These are phyloP conservation scores for Apodemus speciosus DNA, from an alignment of 2,113 vertebrate genomes.

Conservation along the genomic window DNA sequence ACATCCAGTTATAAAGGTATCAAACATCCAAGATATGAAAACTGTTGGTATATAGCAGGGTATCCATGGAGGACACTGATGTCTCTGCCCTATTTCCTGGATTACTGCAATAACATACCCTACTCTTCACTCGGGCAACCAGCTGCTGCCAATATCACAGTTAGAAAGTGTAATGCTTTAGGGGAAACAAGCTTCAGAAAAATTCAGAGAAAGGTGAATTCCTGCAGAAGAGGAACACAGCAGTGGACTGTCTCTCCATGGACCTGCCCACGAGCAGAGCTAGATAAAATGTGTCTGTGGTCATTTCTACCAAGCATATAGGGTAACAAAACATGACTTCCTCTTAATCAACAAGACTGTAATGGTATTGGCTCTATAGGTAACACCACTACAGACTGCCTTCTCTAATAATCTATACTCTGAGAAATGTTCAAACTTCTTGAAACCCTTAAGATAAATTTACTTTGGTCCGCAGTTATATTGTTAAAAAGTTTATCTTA, in stretches of 20 bases:
- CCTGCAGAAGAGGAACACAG: not conserved
- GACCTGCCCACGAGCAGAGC: not conserved
- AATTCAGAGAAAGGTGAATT: not conserved
- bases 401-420: not conserved
- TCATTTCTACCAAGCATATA: not conserved
- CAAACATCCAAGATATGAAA: not conserved
- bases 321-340: not conserved
- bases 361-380: not conserved
- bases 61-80: rapidly evolving
- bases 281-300: not conserved
- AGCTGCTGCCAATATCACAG: not conserved
- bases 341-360: not conserved
- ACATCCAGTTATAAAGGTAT: not conserved
- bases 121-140: not conserved
- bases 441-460: constrained; percentile 23
- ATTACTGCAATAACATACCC: not conserved
- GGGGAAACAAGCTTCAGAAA: not conserved
- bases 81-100: rapidly evolving
- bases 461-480: not conserved
- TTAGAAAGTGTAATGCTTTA: not conserved
- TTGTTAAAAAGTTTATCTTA: constrained; percentile 19
- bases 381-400: not conserved
- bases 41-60: not conserved
- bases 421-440: not conserved
- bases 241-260: not conserved